A percentile compares a stretch with the other conserved stretches of the same genome.
These are phyloP conservation scores for Coenonympha glycerion DNA, from an alignment of 2,888 invertebrate genomes.

Conservation along the genomic window DNA sequence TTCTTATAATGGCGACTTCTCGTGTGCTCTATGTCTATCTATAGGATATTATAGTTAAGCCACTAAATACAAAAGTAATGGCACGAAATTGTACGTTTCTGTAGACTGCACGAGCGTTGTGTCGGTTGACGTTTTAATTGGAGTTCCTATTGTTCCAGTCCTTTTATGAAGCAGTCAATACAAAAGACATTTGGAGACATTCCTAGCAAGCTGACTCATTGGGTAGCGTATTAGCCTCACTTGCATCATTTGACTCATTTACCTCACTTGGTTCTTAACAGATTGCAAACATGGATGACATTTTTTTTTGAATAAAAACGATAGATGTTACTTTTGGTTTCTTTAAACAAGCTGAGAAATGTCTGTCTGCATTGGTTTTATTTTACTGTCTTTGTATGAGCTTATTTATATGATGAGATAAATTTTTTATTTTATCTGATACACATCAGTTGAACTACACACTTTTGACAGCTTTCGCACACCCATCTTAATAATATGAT, in stretches of 20 bases:
- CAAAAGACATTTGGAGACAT: conserved; percentile 34
- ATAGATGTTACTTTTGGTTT: conserved; percentile 37
- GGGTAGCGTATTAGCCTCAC: conserved; percentile 34
- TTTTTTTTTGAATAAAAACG: conserved; percentile 45
- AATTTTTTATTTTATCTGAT: too few species aligned
- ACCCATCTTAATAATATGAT: too few species aligned
- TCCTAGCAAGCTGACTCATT: conserved; percentile 41
- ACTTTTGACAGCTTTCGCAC: too few species aligned
- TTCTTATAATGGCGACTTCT: background rate
- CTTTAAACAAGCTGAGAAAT: conserved; percentile 59
- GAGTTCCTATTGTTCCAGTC: conserved; percentile 49
- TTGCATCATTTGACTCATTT: conserved; percentile 25
- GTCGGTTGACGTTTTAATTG: conserved; percentile 58
- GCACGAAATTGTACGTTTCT: conserved; percentile 5
- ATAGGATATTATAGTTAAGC: background rate
- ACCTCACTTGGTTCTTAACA: conserved; percentile 29
- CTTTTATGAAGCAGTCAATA: conserved; percentile 44
- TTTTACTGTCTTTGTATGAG: conserved; percentile 23
- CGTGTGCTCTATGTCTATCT: background rate
- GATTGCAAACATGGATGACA: conserved; percentile 46
- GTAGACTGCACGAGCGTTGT: conserved; percentile 41
- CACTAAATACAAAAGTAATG: conserved; percentile 3
- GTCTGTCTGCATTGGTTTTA: conserved; percentile 52
- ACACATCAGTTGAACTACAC: too few species aligned
- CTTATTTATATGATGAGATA: background rate